These are phyloP conservation scores for Epinephelus awoara DNA, from an alignment of 2,797 vertebrate genomes.

Conservation along the genomic window DNA sequence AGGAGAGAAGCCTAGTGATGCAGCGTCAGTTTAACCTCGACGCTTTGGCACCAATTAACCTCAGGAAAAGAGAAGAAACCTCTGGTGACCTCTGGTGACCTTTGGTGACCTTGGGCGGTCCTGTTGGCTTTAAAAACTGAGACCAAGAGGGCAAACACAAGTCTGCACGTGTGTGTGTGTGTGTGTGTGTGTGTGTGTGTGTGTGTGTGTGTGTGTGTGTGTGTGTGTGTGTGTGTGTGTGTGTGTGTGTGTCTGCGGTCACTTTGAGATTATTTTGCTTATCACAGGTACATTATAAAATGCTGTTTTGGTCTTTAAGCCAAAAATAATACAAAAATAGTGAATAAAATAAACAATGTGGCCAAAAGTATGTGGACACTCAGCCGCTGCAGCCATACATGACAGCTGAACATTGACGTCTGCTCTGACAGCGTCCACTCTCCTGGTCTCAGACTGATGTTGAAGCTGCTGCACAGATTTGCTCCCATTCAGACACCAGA, in stretches of 20 bases:
- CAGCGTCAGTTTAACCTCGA: slow-evolving; percentile 46
- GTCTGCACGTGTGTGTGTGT: slow-evolving; percentile 9
- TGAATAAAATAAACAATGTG: not conserved
- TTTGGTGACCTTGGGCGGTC: slow-evolving; percentile 18
- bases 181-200: slow-evolving; percentile 3
- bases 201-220: not conserved
- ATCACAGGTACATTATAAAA: not conserved
- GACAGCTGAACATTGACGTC: not conserved
- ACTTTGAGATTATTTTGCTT: not conserved
- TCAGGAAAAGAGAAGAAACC: slow-evolving; percentile 41
- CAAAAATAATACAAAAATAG: not conserved
- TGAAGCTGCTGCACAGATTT: no score
- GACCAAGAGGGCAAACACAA: slow-evolving; percentile 3
- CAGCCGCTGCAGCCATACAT: accelerated
- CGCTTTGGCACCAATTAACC: slow-evolving; percentile 75
- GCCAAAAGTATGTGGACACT: slow-evolving; percentile 16
- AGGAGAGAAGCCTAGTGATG: slow-evolving; percentile 40
- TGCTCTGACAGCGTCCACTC: not conserved
- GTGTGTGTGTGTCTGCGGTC: not conserved
- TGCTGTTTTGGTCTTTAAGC: no score
- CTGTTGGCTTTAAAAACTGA: slow-evolving; percentile 30
- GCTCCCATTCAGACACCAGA: no score
- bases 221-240: slow-evolving; percentile 24
- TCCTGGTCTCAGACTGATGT: no score
- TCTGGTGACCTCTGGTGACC: slow-evolving; percentile 37